These are phyloP conservation scores for Baccha elongata DNA, from an alignment of 2,888 invertebrate genomes.

Conservation along the genomic window DNA sequence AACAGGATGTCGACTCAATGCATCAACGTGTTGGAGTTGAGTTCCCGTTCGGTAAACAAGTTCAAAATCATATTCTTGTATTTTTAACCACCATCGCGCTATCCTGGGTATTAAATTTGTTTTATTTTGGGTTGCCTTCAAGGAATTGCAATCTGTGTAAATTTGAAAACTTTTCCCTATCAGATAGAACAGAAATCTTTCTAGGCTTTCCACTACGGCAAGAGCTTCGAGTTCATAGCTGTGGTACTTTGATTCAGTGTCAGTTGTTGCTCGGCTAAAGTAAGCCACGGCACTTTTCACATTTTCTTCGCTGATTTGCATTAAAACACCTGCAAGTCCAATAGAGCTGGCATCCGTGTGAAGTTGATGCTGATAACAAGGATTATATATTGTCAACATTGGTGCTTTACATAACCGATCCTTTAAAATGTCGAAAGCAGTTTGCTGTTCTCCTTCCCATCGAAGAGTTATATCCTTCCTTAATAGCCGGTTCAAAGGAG, in stretches of 20 bases:
- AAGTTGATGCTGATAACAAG: constrained; percentile 23
- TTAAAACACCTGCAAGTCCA: not conserved
- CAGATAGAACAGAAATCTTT: constrained; percentile 15
- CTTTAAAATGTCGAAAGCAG: constrained; percentile 3
- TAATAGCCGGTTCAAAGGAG: not conserved
- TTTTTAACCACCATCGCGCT: constrained; percentile 20
- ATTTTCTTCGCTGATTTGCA: not conserved
- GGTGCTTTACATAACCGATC: constrained; percentile 2
- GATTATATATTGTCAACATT: constrained; percentile 39
- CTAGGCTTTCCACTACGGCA: not conserved
- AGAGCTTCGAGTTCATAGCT: constrained; percentile 32
- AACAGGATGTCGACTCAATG: constrained; percentile 12
- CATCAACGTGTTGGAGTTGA: constrained; percentile 20
- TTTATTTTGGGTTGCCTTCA: constrained; percentile 31
- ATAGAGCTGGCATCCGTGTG: constrained; percentile 43
- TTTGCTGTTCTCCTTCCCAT: constrained; percentile 5
- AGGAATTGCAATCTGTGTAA: constrained; percentile 50
- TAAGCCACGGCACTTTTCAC: constrained; percentile 29
- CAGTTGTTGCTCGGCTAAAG: constrained; percentile 37
- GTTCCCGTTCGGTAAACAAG: constrained; percentile 2
- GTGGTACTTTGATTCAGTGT: not conserved
- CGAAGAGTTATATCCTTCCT: not conserved
- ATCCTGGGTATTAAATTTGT: constrained; percentile 6
- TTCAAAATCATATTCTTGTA: constrained; percentile 9
- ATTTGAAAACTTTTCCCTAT: constrained; percentile 46